Percentiles rank a stretch among this genome's conserved stretches.
These are phyloP conservation scores for Sceloporus tristichus DNA, from an alignment of 2,113 vertebrate genomes.

Conservation along the genomic window DNA sequence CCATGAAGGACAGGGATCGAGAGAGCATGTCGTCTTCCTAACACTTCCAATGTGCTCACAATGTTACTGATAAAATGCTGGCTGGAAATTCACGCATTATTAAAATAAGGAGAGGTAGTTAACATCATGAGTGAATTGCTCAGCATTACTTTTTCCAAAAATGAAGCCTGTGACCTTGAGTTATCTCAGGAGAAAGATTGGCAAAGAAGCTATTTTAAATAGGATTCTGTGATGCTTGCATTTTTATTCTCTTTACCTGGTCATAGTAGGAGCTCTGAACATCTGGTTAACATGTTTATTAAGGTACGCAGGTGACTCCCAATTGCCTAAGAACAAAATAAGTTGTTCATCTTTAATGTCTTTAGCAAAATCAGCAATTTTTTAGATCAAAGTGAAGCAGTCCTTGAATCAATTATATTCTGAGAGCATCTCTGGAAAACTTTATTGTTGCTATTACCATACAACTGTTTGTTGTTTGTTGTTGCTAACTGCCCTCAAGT, in stretches of 20 bases:
- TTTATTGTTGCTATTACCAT: slow-evolving; percentile 43
- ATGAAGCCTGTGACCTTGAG: background rate
- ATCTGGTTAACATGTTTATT: background rate
- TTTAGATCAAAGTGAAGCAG: slow-evolving; percentile 31
- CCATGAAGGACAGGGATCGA: too few relatives aligned
- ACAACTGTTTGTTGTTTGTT: slow-evolving; percentile 27
- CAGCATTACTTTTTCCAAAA: background rate
- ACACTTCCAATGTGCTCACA: background rate
- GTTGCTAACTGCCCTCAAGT: too few relatives aligned
- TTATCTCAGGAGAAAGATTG: background rate
- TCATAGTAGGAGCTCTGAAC: slow-evolving; percentile 23
- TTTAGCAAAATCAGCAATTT: slow-evolving; percentile 29
- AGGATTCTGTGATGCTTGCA: slow-evolving; percentile 36
- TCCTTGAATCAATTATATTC: slow-evolving; percentile 47
- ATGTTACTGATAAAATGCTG: background rate
- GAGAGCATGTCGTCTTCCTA: too few relatives aligned
- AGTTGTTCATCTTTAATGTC: background rate
- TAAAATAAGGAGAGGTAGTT: background rate
- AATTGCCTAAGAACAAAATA: slow-evolving; percentile 22
- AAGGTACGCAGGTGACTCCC: slow-evolving; percentile 8
- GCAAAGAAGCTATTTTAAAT: background rate
- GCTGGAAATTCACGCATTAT: background rate
- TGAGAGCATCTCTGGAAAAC: slow-evolving; percentile 37
- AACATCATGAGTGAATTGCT: background rate
- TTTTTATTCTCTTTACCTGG: background rate